A percentile compares a stretch with the other conserved stretches of the same genome.
Conservation (phyloP, 2,113 vertebrate genomes). For the Isurus oxyrinchus region DNA sequence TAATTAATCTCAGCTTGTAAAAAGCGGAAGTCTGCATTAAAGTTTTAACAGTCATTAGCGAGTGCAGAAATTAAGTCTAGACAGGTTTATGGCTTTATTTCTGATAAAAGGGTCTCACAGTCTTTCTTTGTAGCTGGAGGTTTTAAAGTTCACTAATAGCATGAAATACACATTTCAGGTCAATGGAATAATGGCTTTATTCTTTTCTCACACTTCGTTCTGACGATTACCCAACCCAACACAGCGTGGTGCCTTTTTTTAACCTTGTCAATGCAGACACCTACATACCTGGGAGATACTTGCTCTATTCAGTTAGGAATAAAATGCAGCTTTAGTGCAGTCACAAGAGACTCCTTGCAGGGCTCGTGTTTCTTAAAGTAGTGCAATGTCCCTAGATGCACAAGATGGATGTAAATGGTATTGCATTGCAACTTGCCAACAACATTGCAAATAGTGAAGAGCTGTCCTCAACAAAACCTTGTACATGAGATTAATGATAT, state of each 20-base stretch:
- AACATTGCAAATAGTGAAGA: neutral
- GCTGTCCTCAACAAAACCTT: neutral
- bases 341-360: neutral
- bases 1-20: constrained; percentile 5
- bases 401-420: neutral
- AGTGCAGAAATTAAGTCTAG: constrained; percentile 30
- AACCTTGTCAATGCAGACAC: neutral
- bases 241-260: neutral
- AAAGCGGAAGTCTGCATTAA: constrained; percentile 32
- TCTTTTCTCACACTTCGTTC: constrained; percentile 22
- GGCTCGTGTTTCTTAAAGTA: neutral
- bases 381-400: neutral
- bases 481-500: neutral
- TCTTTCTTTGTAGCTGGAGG: constrained; percentile 30
- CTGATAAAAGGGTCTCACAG: neutral
- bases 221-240: no score
- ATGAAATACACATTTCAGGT: constrained; percentile 4
- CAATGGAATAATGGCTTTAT: neutral
- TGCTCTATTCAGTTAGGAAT: neutral
- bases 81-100: constrained; percentile 26
- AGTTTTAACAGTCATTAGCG: neutral
- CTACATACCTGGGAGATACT: neutral
- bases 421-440: neutral
- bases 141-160: constrained; percentile 17
- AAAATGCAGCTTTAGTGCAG: neutral